phyloP scores from a whole-genome alignment of 1,140 invertebrate species.

The Helicoverpa armigera region DNA sequence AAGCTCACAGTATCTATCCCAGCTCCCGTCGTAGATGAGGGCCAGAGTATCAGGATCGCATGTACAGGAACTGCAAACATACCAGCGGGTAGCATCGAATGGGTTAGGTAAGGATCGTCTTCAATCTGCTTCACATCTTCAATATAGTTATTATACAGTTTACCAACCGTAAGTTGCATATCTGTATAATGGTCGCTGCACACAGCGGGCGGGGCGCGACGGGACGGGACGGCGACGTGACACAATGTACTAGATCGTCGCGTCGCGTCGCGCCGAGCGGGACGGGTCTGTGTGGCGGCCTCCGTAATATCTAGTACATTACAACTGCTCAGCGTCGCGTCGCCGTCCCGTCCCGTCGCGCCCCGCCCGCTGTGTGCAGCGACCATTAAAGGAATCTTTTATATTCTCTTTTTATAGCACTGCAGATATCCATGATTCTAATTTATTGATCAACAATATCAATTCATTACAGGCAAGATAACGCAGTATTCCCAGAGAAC shows the following conservation, averaged over 20 bases:
- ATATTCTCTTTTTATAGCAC: background rate
- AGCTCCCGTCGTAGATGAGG: conserved; percentile 70
- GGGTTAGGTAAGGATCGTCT: conserved; percentile 72
- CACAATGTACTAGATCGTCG: no score
- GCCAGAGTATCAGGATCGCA: conserved; percentile 69
- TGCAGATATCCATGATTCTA: background rate
- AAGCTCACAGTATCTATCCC: conserved; percentile 67
- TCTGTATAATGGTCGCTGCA: no score
- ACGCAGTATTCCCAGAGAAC: conserved; percentile 87
- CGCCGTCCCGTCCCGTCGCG: no score
- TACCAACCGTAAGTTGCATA: no score
- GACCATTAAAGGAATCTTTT: background rate
- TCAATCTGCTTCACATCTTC: background rate
- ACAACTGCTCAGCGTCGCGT: no score
- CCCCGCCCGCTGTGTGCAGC: no score
- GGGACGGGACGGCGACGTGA: no score
- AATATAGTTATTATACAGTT: background rate
- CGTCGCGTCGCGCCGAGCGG: no score
- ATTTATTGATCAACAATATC: background rate
- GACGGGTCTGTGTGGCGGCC: no score
- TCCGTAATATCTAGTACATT: no score
- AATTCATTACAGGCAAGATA: conserved; percentile 82
- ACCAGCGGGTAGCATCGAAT: conserved; percentile 76
- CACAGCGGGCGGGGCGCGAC: no score
- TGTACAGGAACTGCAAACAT: conserved; percentile 75